phyloP scores from a whole-genome alignment of 1,140 invertebrate genomes.

The Drosophila tsacasi region DNA sequence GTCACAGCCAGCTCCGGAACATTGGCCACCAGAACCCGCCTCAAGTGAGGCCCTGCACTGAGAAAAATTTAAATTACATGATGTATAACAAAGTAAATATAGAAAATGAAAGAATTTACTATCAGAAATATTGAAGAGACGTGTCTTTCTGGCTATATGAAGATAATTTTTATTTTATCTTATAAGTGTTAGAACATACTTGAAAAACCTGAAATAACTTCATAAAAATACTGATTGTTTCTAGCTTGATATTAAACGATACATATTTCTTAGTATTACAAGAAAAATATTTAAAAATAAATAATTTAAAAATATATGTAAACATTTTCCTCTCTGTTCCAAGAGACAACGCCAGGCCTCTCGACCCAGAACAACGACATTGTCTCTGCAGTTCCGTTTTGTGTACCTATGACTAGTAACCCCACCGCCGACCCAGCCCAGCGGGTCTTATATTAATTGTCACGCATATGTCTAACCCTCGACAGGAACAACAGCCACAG shows the following conservation, averaged over 20 bases:
- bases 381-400: conserved; percentile 82
- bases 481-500: conserved; percentile 31
- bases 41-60: conserved; percentile 6
- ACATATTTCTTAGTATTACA: neutral
- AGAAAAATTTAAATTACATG: neutral
- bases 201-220: neutral
- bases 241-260: neutral
- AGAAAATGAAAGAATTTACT: neutral
- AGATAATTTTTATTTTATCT: too few relatives aligned
- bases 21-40: conserved; percentile 63
- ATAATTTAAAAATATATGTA: neutral
- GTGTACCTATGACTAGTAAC: conserved; percentile 57
- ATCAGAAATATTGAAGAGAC: neutral
- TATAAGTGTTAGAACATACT: too few relatives aligned
- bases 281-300: neutral
- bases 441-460: conserved; percentile 80
- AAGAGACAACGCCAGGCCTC: conserved; percentile 14
- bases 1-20: conserved; percentile 40
- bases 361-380: conserved; percentile 24
- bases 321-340: neutral
- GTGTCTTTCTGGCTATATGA: neutral
- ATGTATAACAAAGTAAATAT: neutral
- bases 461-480: conserved; percentile 78
- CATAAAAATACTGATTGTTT: too few relatives aligned
- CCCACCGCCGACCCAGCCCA: conserved; percentile 21